phyloP scores from a whole-genome alignment of 2,888 invertebrate species.

The Hemistola chrysoprasaria region DNA sequence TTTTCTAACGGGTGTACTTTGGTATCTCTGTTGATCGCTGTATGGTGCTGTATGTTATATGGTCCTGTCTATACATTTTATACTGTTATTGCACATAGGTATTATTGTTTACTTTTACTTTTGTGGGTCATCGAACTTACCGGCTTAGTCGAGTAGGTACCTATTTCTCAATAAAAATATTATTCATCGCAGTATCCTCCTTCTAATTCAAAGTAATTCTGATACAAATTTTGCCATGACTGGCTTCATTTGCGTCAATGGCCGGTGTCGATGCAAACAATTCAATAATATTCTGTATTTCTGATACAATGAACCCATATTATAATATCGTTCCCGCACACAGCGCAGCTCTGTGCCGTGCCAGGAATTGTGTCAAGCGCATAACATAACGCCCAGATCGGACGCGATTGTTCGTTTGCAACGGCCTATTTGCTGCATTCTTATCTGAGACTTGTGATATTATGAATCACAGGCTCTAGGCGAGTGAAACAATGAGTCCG shows the following conservation, averaged over 20 bases:
- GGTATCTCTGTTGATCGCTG: too few species aligned
- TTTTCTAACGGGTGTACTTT: too few species aligned
- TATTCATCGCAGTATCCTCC: conserved; percentile 25
- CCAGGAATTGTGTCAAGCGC: conserved; percentile 64
- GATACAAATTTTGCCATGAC: conserved; percentile 22
- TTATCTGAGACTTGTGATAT: conserved; percentile 69
- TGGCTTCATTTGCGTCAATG: conserved; percentile 29
- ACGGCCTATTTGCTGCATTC: conserved; percentile 73
- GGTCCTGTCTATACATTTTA: too few species aligned
- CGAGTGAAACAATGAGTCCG: conserved; percentile 66
- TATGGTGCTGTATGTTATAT: too few species aligned
- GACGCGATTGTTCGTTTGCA: conserved; percentile 62
- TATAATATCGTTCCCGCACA: conserved; percentile 45
- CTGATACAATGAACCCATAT: conserved; percentile 45
- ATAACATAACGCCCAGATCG: conserved; percentile 56
- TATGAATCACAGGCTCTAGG: conserved; percentile 71
- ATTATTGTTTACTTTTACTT: conserved; percentile 11
- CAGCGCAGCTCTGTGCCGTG: conserved; percentile 26
- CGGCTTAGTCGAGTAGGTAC: neutral
- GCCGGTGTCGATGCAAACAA: conserved; percentile 8
- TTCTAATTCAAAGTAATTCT: conserved; percentile 20
- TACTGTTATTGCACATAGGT: too few species aligned
- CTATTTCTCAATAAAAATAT: conserved; percentile 23
- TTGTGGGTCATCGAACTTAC: conserved; percentile 8
- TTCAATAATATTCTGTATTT: conserved; percentile 30